Evolutionary conservation across 2,888 invertebrate genomes (phyloP).

Genomic region (Amphipoea lucens): DNA sequence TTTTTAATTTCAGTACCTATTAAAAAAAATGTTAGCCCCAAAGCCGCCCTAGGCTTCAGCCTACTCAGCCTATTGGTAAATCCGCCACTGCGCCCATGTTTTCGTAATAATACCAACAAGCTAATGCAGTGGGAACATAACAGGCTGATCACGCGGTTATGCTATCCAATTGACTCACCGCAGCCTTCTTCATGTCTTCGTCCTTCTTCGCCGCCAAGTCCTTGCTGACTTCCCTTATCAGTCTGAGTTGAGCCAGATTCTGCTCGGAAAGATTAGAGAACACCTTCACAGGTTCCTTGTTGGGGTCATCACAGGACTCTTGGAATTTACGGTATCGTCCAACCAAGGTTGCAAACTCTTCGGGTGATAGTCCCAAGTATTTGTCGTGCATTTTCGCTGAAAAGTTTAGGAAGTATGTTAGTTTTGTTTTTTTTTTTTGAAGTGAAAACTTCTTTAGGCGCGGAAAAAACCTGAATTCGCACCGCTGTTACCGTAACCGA

Average conservation of each 20-base stretch:
- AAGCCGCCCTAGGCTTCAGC: no score
- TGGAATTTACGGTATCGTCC: slow-evolving; percentile 68
- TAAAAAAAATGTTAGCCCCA: no score
- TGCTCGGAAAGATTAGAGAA: slow-evolving; percentile 71
- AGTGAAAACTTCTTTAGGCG: no score
- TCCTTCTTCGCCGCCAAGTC: slow-evolving; percentile 80
- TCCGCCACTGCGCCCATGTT: no score
- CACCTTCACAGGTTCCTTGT: slow-evolving; percentile 68
- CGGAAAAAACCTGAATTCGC: no score
- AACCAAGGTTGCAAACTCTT: slow-evolving; percentile 62
- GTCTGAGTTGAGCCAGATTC: slow-evolving; percentile 70
- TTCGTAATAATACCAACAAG: no score
- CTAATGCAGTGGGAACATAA: neutral
- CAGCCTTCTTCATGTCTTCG: slow-evolving; percentile 77
- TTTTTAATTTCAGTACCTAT: no score
- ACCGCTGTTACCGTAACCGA: no score
- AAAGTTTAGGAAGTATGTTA: neutral
- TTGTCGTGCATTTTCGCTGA: slow-evolving; percentile 45
- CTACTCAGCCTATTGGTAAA: no score
- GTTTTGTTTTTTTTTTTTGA: no score
- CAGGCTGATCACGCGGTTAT: neutral
- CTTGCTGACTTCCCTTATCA: slow-evolving; percentile 79
- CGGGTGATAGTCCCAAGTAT: slow-evolving; percentile 59
- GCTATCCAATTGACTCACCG: slow-evolving; percentile 62
- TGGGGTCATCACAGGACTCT: slow-evolving; percentile 36